phyloP scores from a whole-genome alignment of 2,888 invertebrate species.

The Tillus elongatus region DNA sequence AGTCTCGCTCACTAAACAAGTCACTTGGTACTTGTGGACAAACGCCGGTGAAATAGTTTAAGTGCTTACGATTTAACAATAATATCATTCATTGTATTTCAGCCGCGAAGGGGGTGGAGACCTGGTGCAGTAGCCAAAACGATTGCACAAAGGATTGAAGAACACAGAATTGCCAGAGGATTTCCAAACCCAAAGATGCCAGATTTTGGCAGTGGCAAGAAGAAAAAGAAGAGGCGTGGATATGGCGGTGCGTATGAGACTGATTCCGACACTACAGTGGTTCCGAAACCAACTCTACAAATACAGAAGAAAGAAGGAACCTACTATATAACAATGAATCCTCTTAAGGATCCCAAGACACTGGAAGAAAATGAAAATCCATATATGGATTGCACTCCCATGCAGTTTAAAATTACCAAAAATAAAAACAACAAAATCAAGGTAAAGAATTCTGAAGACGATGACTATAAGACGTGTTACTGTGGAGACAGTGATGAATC shows the following conservation, averaged over 20 bases:
- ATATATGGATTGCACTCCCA: conserved; percentile 58
- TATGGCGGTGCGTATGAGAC: conserved; percentile 32
- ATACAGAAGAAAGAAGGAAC: conserved; percentile 57
- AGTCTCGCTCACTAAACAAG: no score
- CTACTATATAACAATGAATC: conserved; percentile 58
- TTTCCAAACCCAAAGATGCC: conserved; percentile 25
- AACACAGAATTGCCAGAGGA: conserved; percentile 32
- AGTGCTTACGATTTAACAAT: no score
- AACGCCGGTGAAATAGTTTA: no score
- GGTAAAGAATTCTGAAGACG: conserved; percentile 46
- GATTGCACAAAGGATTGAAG: conserved; percentile 33
- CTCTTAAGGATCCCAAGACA: conserved; percentile 52
- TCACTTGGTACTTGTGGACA: no score
- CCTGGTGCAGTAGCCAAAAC: conserved; percentile 50
- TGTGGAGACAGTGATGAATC: conserved; percentile 35
- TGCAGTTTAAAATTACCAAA: conserved; percentile 58
- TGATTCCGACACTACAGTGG: conserved; percentile 42
- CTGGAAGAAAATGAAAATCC: conserved; percentile 54
- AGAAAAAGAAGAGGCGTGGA: conserved; percentile 40
- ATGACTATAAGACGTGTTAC: conserved; percentile 36
- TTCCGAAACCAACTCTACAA: conserved; percentile 54
- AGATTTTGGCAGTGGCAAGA: conserved; percentile 23
- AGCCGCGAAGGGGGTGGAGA: conserved; percentile 48
- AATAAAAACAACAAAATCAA: conserved; percentile 48
- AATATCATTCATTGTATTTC: no score